Evolutionary conservation across 2,113 vertebrate species (phyloP).

Genomic region (Tapirus terrestris): DNA sequence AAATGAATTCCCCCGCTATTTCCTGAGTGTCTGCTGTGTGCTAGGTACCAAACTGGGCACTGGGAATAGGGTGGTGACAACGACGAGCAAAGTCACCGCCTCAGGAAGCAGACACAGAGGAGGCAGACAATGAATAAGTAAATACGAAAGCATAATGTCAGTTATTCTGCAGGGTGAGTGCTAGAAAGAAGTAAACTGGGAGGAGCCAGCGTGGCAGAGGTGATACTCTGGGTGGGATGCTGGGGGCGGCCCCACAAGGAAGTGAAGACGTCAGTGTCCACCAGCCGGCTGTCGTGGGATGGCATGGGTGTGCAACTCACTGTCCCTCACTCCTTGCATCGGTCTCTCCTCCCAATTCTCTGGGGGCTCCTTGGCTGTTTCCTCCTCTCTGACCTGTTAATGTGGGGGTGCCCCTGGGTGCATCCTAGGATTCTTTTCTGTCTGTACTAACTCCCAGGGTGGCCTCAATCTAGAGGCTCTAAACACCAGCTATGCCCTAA

Average conservation of each 20-base stretch:
- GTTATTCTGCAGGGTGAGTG: no score
- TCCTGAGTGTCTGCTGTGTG: not conserved
- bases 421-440: not conserved
- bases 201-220: rapidly evolving
- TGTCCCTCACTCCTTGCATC: rapidly evolving
- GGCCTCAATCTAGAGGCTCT: not conserved
- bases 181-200: not conserved
- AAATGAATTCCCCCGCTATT: not conserved
- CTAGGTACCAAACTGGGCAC: not conserved
- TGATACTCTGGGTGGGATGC: not conserved
- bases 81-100: not conserved
- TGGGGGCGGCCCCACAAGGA: not conserved
- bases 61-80: not conserved
- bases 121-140: not conserved
- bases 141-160: not conserved
- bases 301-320: rapidly evolving
- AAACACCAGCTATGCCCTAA: not conserved
- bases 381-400: not conserved
- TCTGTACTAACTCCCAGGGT: no score
- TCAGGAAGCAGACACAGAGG: not conserved
- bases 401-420: no score
- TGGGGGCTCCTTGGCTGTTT: not conserved
- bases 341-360: not conserved
- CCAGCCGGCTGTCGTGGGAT: rapidly evolving
- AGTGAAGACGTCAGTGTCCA: not conserved